phyloP scores from a whole-genome alignment of 2,888 invertebrate species.

The Eilema caniola region DNA sequence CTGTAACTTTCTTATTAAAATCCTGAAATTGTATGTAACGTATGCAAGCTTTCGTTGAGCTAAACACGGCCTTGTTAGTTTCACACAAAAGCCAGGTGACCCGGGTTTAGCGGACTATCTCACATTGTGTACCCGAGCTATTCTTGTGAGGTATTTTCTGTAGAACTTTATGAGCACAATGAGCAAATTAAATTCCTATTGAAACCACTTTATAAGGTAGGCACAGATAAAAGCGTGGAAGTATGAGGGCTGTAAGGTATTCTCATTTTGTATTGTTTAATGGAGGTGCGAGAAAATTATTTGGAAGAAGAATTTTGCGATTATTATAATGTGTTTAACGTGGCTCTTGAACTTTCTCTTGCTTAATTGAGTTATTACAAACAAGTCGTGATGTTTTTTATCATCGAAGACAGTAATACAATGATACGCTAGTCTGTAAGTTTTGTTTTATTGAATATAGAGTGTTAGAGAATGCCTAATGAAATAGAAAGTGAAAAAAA shows the following conservation, averaged over 20 bases:
- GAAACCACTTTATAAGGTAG: constrained; percentile 17
- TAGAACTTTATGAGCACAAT: constrained; percentile 38
- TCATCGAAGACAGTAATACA: background rate
- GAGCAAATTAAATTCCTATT: constrained; percentile 35
- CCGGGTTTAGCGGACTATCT: constrained; percentile 25
- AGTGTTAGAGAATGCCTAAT: background rate
- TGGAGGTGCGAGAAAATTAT: background rate
- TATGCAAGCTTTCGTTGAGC: background rate
- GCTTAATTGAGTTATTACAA: background rate
- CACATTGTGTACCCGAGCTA: constrained; percentile 32
- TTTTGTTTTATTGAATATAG: background rate
- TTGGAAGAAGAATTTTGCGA: background rate
- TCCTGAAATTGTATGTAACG: constrained; percentile 6
- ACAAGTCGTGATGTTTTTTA: background rate
- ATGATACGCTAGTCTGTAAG: background rate
- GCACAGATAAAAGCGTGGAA: constrained; percentile 15
- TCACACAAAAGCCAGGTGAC: constrained; percentile 37
- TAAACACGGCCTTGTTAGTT: constrained; percentile 29
- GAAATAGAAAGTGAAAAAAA: too few relatives aligned
- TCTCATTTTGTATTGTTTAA: constrained; percentile 8
- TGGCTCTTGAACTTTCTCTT: background rate
- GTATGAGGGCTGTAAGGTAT: constrained; percentile 11
- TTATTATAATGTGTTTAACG: constrained; percentile 1
- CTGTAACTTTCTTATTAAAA: constrained; percentile 3
- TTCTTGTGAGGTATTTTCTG: constrained; percentile 39